Evolutionary conservation across 1,140 invertebrate species (phyloP), one percentile per base, ranked within the genome.

Genomic region (Lasioglossum albipes): DNA sequence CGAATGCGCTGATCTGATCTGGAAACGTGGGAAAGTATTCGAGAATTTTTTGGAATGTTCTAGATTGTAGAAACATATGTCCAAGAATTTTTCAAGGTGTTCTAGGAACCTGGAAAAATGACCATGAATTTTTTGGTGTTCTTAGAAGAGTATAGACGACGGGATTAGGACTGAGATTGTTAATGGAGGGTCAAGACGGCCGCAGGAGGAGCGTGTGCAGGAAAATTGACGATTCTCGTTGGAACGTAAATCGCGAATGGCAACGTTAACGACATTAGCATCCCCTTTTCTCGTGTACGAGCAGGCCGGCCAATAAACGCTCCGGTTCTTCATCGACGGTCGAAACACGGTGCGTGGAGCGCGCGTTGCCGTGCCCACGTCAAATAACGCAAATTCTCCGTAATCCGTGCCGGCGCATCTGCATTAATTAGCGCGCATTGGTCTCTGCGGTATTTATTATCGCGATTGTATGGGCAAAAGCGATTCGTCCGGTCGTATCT

Each of bases 371-470:
- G 57, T 69, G 52, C 68, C 49, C 27, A 49, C 77, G 71, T 71
- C 69, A 64, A 78, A 86, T 84, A 87, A 81, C 82, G 71, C 78
- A 76, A 87, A 84, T 84, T 87, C 82, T 76, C 85, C 61, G 75
- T 86, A 86, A 86, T 86, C 81, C 66, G 69, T 22, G 80, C 66
- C n/a, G 41, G 75, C 70, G 84, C 71, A 83, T 81, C 81, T 77
- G 82, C 82, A 86, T 87, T 86, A 87, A 87, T 86, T 87, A 87
- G 84, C 85, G 74, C 75, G 69, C 72, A 74, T 61, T 80, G 78
- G 75, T 83, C 81, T 84, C 81, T 67, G 82, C 79, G 84, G 78
- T 87, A 84, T 87, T 84, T 87, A 84, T 87, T 84, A 87, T 81
- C 82, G 77, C 73, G 81, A 87, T 86, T 87, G 84, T 84, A 70